Evolutionary conservation across 2,888 invertebrate species (phyloP).

Genomic region (Abrostola tripartita): DNA sequence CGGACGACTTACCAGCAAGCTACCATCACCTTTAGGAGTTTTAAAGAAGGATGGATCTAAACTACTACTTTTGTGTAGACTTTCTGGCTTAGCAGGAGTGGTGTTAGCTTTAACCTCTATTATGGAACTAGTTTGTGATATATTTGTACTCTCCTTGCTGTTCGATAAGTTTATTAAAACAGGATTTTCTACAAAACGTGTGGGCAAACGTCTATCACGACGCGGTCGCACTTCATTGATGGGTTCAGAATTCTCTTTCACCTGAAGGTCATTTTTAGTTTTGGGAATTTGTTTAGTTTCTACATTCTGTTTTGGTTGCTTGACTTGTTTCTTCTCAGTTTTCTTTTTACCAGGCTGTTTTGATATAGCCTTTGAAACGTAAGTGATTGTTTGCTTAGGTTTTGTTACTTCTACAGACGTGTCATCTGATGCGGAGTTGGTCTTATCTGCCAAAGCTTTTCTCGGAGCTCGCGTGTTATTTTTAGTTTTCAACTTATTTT

Average conservation of each 20-base stretch:
- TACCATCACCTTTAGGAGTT: slow-evolving; percentile 65
- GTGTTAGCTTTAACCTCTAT: neutral
- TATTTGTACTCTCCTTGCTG: slow-evolving; percentile 47
- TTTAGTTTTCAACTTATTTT: slow-evolving; percentile 59
- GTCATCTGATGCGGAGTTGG: slow-evolving; percentile 82
- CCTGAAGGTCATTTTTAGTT: neutral
- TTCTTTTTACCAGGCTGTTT: slow-evolving; percentile 9
- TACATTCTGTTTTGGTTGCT: slow-evolving; percentile 22
- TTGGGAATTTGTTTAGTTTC: slow-evolving; percentile 15
- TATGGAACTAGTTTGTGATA: slow-evolving; percentile 7
- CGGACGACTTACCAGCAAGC: slow-evolving; percentile 69
- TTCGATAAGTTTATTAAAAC: slow-evolving; percentile 63
- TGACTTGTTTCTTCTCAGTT: slow-evolving; percentile 12
- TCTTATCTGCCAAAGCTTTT: slow-evolving; percentile 79
- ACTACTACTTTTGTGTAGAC: slow-evolving; percentile 32
- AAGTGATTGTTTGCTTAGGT: slow-evolving; percentile 45
- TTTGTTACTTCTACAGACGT: slow-evolving; percentile 60
- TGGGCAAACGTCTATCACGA: slow-evolving; percentile 72
- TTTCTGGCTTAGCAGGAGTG: slow-evolving; percentile 22
- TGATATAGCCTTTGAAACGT: slow-evolving; percentile 15
- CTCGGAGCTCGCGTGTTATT: slow-evolving; percentile 63
- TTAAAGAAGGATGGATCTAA: slow-evolving; percentile 61
- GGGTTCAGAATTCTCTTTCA: slow-evolving; percentile 16
- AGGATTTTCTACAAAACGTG: slow-evolving; percentile 68
- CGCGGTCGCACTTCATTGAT: slow-evolving; percentile 59